Conservation (phyloP, 2,113 vertebrate species). For the Arenaria interpres region DNA sequence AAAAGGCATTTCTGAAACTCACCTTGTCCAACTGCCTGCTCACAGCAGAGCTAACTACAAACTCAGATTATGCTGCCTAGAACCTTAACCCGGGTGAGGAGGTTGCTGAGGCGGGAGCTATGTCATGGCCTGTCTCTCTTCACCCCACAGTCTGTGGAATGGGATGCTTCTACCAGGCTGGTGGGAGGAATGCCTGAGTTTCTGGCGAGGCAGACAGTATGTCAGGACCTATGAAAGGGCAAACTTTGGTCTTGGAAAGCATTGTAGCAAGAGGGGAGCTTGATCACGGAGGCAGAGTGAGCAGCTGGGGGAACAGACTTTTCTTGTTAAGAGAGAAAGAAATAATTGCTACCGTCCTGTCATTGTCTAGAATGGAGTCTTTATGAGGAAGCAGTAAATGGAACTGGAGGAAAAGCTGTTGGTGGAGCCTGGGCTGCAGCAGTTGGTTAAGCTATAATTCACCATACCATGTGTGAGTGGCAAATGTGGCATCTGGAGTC, state of each 20-base stretch:
- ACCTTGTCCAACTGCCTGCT: not conserved
- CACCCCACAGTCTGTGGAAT: not conserved
- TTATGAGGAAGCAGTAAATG: not conserved
- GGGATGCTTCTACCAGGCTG: not conserved
- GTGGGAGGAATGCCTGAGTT: not conserved
- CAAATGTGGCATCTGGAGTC: not conserved
- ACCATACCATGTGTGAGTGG: not conserved
- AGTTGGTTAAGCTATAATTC: not conserved
- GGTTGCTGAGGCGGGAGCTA: accelerated
- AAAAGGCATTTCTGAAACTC: not conserved
- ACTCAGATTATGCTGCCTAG: not conserved
- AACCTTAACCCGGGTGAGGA: not conserved
- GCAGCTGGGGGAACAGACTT: not conserved
- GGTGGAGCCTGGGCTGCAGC: not conserved
- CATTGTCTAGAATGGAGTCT: not conserved
- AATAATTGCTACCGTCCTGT: not conserved
- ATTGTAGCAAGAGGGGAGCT: not conserved
- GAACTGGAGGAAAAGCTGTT: not conserved
- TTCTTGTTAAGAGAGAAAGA: not conserved
- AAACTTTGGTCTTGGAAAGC: not conserved
- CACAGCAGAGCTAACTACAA: not conserved
- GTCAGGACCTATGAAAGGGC: not conserved
- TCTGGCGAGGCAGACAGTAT: not conserved
- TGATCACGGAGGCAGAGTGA: not conserved
- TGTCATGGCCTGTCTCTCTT: not conserved